These are phyloP conservation scores for Momotus momota DNA, from an alignment of 2,797 vertebrate species.

Conservation along the genomic window DNA sequence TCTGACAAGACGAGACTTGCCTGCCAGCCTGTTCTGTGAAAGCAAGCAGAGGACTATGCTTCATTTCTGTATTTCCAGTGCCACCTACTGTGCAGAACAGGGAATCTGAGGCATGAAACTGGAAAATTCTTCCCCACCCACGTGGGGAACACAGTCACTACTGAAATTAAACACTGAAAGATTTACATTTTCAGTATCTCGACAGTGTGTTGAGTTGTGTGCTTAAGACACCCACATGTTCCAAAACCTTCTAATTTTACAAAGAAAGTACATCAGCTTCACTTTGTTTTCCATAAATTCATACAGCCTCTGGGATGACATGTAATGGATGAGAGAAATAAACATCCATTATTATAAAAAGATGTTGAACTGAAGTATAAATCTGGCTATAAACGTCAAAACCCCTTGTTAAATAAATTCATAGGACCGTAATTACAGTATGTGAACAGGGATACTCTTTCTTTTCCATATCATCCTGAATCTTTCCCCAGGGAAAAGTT, in stretches of 20 bases:
- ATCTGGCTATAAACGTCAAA: not conserved
- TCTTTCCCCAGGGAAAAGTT: not conserved
- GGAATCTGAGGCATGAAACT: not conserved
- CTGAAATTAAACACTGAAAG: not conserved
- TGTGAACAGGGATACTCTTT: not conserved
- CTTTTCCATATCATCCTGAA: no score
- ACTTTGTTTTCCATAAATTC: not conserved
- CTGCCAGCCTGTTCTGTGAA: fast-evolving
- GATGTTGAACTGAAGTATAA: not conserved
- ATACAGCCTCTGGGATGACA: not conserved
- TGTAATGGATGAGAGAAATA: not conserved
- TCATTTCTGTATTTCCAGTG: conserved; percentile 9
- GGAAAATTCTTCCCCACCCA: not conserved
- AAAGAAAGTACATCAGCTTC: not conserved
- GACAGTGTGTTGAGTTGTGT: not conserved
- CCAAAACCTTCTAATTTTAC: conserved; percentile 19
- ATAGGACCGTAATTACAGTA: not conserved
- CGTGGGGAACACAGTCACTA: not conserved
- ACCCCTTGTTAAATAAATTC: not conserved
- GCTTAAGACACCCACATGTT: not conserved
- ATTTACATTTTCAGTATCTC: not conserved
- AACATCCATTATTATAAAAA: not conserved
- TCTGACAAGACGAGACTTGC: fast-evolving
- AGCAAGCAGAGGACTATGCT: fast-evolving
- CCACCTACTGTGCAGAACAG: conserved; percentile 26